Evolutionary conservation across 2,888 invertebrate species (phyloP), one percentile per base, ranked within the genome.

Genomic region (Leucania comma): DNA sequence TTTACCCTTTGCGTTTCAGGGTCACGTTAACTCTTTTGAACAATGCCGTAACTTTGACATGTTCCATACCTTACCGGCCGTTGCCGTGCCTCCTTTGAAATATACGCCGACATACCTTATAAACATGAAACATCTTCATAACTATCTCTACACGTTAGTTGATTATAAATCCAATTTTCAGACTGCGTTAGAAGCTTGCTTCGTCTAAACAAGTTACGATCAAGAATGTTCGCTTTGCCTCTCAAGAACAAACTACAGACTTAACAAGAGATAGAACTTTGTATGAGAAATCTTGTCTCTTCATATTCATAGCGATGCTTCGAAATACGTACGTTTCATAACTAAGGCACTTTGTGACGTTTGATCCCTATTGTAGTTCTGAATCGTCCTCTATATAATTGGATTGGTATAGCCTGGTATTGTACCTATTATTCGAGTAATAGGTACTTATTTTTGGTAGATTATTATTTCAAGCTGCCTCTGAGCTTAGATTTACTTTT

Each of bases 191-290:
- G 68, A 48, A 56, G 35, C 51, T 68, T 63, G 53, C 60, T 75
- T 81, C 68, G 68, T 77, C 77, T 50, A 60, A 60, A 68, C 63
- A 76, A 77, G 60, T 77, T 64, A 63, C 68, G 60, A 64, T 51
- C 68, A 38, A 68, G 69, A 74, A 74, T 58, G 57, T 80, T 74
- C 57, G 51, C 63, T 56, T 72, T 46, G n/a, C 42, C 26, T 57
- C 22, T 46, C 58, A 24, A 32, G 51, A 67, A 80, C 66, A 62
- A 75, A 67, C 80, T 54, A 54, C 35, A 42, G 53, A 50, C 42
- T 59, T 14, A 32, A 64, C 50, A 46, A 53, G 26, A 58, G 26
- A 50, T 20, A 20, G 51, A 63, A 75, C 50, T 80, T 80, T 62
- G 24, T 46, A 46, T 20, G 26, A 57, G 22, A 63, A 59, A 60